Conservation (phyloP, 2,113 vertebrate genomes). For the Lagopus muta region DNA sequence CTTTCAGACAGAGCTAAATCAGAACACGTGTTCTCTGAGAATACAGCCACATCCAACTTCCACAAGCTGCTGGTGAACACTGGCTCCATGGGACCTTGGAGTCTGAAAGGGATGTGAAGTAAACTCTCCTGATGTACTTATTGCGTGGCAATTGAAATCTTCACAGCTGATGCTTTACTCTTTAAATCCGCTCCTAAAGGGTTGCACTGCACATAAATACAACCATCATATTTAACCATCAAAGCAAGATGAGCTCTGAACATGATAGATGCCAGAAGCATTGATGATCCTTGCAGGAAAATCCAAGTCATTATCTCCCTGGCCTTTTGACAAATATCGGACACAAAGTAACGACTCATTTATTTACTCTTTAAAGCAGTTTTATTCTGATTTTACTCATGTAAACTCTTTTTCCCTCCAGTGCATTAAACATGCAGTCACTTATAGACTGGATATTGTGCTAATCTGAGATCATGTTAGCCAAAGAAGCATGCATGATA, state of each 20-base stretch:
- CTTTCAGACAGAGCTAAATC: neutral
- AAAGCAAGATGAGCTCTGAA: neutral
- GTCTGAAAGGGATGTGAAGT: neutral
- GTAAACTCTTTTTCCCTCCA: neutral
- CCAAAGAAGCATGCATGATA: neutral
- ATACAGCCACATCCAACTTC: neutral
- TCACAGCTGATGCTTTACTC: neutral
- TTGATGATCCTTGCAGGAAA: neutral
- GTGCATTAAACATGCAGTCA: neutral
- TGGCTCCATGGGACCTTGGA: neutral
- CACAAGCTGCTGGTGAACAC: neutral
- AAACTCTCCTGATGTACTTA: neutral
- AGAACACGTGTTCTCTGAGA: accelerated
- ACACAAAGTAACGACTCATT: conserved; percentile 7
- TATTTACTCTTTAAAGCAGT: conserved; percentile 27
- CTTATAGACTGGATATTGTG: neutral
- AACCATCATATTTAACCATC: neutral
- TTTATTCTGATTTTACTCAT: conserved; percentile 29
- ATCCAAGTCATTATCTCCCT: conserved; percentile 10
- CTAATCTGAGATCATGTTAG: conserved; percentile 36
- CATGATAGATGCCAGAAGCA: neutral
- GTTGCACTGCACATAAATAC: neutral
- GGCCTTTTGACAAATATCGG: conserved; percentile 19
- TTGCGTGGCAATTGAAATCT: neutral
- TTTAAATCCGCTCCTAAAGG: neutral